Evolutionary conservation across 2,888 invertebrate genomes (phyloP), one percentile per base, ranked within the genome.

Genomic region (Lapara coniferarum): DNA sequence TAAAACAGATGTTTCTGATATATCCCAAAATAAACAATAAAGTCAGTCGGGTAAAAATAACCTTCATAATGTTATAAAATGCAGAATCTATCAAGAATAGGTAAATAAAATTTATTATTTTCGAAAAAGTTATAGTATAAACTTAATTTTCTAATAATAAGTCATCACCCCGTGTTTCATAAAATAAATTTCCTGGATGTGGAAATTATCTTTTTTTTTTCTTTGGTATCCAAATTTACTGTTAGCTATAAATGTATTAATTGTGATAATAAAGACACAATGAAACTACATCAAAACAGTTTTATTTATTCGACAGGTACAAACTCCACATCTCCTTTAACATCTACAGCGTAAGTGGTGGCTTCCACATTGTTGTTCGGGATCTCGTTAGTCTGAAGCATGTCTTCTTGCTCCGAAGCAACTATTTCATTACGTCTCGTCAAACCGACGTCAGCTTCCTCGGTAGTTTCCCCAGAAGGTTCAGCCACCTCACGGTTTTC

Each of bases 331-430:
- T 91, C 89, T 66, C 88, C 81, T 30, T 87, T 89, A 30, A 90
- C 70, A 68, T 91, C 88, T 0, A 92, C 90, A 0, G 90, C 83
- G 73, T 92, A 91, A 0, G 91, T 92, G 0, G 92, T 91, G 0
- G 89, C 89, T 77, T 92, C 91, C 0, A 90, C 83, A 0, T 66
- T 30, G 14, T 70, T 70, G 0, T 59, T 71, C 0, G 83, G 74
- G 12, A 89, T 83, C 66, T 84, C 85, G 67, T 91, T 90, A 0
- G 86, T 88, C 14, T 10, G 55, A 55, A 74, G 56, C 2, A 88
- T 13, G 12, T 85, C 84, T 0, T 78, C 80, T 25, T 73, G 75
- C 13, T 76, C 74, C 4, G 57, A 37, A 37, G 37, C 16, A 12
- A 49, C 55, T 19, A 19, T 10, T 0, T 55, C 52, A 16, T 83